Percentiles rank a stretch among this genome's conserved stretches.
Evolutionary conservation across 2,888 invertebrate species (phyloP).

Genomic region (Torymus tubicola): DNA sequence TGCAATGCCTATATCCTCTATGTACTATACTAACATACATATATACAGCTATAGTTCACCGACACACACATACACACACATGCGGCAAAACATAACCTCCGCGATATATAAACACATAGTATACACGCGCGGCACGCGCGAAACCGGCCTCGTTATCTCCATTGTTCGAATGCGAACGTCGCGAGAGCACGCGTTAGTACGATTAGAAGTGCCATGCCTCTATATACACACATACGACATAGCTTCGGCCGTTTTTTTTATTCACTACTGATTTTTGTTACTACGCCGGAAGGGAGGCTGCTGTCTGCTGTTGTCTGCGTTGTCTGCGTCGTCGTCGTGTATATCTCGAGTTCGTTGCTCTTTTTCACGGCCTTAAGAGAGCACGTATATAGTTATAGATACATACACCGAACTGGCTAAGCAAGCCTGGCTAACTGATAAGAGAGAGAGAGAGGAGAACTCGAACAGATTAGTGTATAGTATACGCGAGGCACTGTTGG

Average conservation of each 20-base stretch:
- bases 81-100: not conserved
- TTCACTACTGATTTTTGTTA: too few relatives aligned
- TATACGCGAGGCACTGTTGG: too few relatives aligned
- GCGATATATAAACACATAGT: not conserved
- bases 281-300: too few relatives aligned
- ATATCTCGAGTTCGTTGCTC: conserved; percentile 44
- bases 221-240: too few relatives aligned
- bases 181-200: not conserved
- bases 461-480: conserved; percentile 28
- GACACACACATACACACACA: too few relatives aligned
- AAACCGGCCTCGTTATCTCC: not conserved
- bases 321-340: too few relatives aligned
- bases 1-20: not conserved
- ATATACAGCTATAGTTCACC: too few relatives aligned
- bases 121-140: too few relatives aligned
- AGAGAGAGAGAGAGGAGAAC: conserved; percentile 15
- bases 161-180: not conserved
- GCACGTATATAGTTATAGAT: not conserved
- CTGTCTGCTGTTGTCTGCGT: too few relatives aligned
- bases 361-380: conserved; percentile 43
- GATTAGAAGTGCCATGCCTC: too few relatives aligned
- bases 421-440: conserved; percentile 40
- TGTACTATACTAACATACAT: not conserved
- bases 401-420: conserved; percentile 36
- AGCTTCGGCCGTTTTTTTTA: too few relatives aligned